Evolutionary conservation across 2,113 vertebrate genomes (phyloP).

Genomic region (Pelvicachromis taeniatus): DNA sequence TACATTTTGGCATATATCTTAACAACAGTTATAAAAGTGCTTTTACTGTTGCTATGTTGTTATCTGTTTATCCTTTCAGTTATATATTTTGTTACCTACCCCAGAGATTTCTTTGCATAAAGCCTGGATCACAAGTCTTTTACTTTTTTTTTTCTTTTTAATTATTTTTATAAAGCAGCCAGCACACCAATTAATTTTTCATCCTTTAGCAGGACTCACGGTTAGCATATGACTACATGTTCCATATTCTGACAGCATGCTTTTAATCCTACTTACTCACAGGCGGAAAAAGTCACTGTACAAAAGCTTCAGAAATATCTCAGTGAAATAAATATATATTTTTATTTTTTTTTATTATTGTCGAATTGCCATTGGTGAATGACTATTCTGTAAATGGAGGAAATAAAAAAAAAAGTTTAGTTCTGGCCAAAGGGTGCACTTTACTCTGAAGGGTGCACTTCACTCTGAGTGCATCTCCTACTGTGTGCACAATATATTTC

Average conservation of each 20-base stretch:
- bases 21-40: not conserved
- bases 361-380: constrained; percentile 44
- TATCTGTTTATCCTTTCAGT: not conserved
- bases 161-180: not conserved
- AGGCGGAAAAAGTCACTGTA: not conserved
- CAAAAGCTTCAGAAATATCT: not conserved
- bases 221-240: not conserved
- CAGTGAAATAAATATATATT: constrained; percentile 15
- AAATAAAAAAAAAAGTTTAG: constrained; percentile 28
- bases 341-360: constrained; percentile 41
- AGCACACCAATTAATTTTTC: not conserved
- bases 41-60: not conserved
- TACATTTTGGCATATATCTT: not conserved
- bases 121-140: not conserved
- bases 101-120: not conserved
- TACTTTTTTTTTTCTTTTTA: not conserved
- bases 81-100: not conserved
- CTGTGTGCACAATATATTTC: constrained; percentile 60
- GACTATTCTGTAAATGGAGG: constrained; percentile 22
- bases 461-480: constrained; percentile 56
- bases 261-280: constrained; percentile 2
- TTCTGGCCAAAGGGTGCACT: constrained; percentile 44
- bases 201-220: not conserved
- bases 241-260: not conserved
- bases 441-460: constrained; percentile 53